Evolutionary conservation across 2,888 invertebrate genomes (phyloP), one percentile per base, ranked within the genome.

Genomic region (Papilio protenor): DNA sequence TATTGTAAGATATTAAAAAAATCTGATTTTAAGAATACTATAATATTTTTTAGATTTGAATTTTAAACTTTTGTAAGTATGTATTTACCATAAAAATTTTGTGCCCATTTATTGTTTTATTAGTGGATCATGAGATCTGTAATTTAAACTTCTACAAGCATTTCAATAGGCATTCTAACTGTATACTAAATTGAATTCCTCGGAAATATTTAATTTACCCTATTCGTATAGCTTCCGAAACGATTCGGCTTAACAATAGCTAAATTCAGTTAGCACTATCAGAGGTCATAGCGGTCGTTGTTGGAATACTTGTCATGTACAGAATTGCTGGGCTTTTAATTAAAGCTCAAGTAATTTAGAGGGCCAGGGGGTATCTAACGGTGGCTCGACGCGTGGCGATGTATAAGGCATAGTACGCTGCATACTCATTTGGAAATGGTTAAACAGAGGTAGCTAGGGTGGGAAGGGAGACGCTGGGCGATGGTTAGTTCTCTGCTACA

Each of bases 341-440:
- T 94, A 94, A 94, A 91, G 91, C 92, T 88, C 87, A 85, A 91
- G 94, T 94, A 94, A 94, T 94, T 94, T 93, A 93, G 90, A 90
- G 89, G 89, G 91, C 88, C 88, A 85, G 88, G 90, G 87, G 85
- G 83, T 81, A 81, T 82, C 69, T 77, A 45, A 71, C 76, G 81
- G 78, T 75, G 82, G 79, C 74, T 82, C 85, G 84, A 88, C 88
- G 89, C 89, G 84, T 89, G 91, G 88, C 90, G 90, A 89, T 91
- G 91, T 92, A 89, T 91, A 89, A 90, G 89, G 89, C 86, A 90
- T 88, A 91, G 90, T 92, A 91, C 92, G 91, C 91, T 92, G 94
- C 94, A 94, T 93, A 93, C 94, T 93, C 94, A 92, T 93, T 94
- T 93, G 89, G 94, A 91, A 92, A 92, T 93, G 93, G 94, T 94